Evolutionary conservation across 2,888 invertebrate species (phyloP), one percentile per base, ranked within the genome.

Genomic region (Fabriciana adippe): DNA sequence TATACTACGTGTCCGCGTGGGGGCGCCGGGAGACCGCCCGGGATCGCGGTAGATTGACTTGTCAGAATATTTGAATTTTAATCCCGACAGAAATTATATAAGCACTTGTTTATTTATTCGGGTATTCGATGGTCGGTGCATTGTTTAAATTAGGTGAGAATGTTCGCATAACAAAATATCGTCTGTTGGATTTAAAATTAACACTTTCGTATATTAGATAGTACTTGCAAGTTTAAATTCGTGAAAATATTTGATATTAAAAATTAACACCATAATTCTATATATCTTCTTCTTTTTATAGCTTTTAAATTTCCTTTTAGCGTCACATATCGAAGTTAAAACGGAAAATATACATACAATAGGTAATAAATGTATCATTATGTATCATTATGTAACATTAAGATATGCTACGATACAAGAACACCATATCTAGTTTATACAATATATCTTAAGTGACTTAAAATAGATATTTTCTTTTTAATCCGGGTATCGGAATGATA

Each of bases 31-130:
- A 81, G 85, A 82, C 82, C 85, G 83, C 85, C 82, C 82, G 86
- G 89, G 89, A 86, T 82, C 81, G 76, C 78, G 73, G 84, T 90
- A 90, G 93, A 93, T 93, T 93, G 93, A 93, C 90, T 93, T 90
- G 93, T 93, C 91, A 87, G 92, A 92, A 93, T 92, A 93, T 93
- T 93, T 92, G 91, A 92, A 93, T 93, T 93, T 93, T 93, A 93
- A 93, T 93, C 89, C 87, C 78, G 81, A 80, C 84, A 82, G 83
- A 82, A 83, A 85, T 86, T 86, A 86, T 81, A 86, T 86, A 88
- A 87, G 87, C 88, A 86, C 85, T 86, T 82, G 81, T 82, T 89
- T 88, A 88, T 85, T 87, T 91, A 92, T 91, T 90, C 90, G 90
- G 82, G 70, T 76, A 76, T 76, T 77, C 76, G 76, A 70, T 77